phyloP scores from a whole-genome alignment of 2,888 invertebrate species.

The Agrypnus murinus region DNA sequence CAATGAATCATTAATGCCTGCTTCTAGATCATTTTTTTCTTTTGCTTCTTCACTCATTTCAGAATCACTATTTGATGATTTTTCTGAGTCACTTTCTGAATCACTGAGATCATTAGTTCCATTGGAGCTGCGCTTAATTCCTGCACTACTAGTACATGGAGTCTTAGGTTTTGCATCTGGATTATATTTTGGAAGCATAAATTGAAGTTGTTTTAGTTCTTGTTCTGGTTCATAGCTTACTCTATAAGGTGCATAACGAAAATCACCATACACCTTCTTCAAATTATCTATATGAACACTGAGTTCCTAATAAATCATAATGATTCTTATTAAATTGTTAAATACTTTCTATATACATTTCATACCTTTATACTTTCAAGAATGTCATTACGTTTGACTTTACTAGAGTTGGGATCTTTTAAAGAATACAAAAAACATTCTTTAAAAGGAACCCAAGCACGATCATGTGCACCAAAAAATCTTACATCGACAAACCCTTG shows the following conservation, averaged over 20 bases:
- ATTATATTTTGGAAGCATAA: constrained; percentile 75
- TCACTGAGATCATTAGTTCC: constrained; percentile 11
- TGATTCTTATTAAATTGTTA: too few relatives aligned
- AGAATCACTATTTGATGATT: constrained; percentile 5
- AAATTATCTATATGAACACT: constrained; percentile 84
- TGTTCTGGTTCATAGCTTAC: constrained; percentile 79
- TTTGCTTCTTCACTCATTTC: not conserved
- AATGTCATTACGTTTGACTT: constrained; percentile 76
- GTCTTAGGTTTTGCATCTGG: constrained; percentile 26
- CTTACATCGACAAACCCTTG: constrained; percentile 88
- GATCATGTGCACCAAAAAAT: constrained; percentile 96
- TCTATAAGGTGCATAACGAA: constrained; percentile 83
- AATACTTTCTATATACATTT: constrained; percentile 39
- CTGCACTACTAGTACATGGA: not conserved
- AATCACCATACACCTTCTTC: constrained; percentile 81
- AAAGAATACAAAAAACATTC: constrained; percentile 90
- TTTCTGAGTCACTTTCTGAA: not conserved
- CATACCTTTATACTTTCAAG: constrained; percentile 77
- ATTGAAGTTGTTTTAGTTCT: constrained; percentile 77
- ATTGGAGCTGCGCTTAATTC: constrained; percentile 16
- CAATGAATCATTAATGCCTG: constrained; percentile 60
- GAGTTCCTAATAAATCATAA: constrained; percentile 76
- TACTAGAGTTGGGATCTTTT: constrained; percentile 80
- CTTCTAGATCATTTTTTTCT: not conserved
- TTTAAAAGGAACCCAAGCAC: constrained; percentile 90